Base-by-base conservation (phyloP, 1,140 invertebrate species). In the Drosophila arizonae region DNA sequence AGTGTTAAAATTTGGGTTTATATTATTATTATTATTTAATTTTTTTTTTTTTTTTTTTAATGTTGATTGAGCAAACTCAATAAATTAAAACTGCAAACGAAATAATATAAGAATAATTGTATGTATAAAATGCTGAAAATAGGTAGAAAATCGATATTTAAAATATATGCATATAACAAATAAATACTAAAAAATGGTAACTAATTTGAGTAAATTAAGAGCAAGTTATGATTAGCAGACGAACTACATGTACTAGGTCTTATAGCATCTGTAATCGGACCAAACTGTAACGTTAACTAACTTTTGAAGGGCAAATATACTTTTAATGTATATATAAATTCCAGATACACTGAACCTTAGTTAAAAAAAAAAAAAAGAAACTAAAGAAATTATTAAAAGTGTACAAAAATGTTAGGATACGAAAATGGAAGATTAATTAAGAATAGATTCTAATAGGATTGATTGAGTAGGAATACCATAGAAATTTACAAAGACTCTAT, bases 101-200 rank as follows among this genome's bases (percentile, higher is more conserved):
- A 89, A 87, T 82, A 88, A 88, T 82, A 79, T 61, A 68, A 68
- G 39, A 69, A 52, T 24, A 71, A 72, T 65, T 61, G 57, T 81
- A 77, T 80, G 46, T 78, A 57, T 57, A 73, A 54, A 55, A 88
- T 88, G 84, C 85, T 88, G 85, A 90, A 90, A 90, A 90, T 87
- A 90, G 79, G 87, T 87, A 90, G 87, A 90, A 90, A 90, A 80
- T 90, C 76, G 60, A 58, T 70, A 81, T 81, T 90, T 84, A 90
- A 89, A 87, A 54, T 71, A 90, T 50, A 62, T 87, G 54, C 67
- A 56, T 69, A 45, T 66, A 78, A 73, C 72, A 64, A 71, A 55
- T 72, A 72, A 79, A 60, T 73, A 72, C 71, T 76, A 82, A 60
- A 46, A 56, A 60, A 54, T 69, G 17, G 45, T 71, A 77, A 45